Evolutionary conservation across 2,888 invertebrate genomes (phyloP).

Genomic region (Ischnus inquisitorius): DNA sequence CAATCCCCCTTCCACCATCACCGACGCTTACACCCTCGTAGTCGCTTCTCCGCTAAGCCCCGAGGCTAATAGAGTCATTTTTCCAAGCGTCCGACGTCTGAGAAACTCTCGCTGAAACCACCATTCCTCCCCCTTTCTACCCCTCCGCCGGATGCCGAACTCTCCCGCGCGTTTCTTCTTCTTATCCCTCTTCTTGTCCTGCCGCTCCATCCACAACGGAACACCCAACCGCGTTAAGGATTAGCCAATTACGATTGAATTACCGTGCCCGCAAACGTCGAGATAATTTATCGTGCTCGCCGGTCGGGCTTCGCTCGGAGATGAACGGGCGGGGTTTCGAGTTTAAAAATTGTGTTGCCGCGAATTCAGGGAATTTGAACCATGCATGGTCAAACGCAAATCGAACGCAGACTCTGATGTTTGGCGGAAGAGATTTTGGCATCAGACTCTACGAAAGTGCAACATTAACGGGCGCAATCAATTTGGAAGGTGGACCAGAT

Average conservation of each 20-base stretch:
- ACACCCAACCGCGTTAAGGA: conserved; percentile 79
- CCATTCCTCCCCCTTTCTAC: not conserved
- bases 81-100: conserved; percentile 77
- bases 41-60: conserved; percentile 61
- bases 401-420: not conserved
- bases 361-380: not conserved
- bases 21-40: conserved; percentile 25
- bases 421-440: too few species aligned
- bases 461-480: too few species aligned
- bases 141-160: conserved; percentile 2
- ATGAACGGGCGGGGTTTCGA: conserved; percentile 7
- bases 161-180: conserved; percentile 24
- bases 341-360: not conserved
- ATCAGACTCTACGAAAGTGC: too few species aligned
- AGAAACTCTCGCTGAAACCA: conserved; percentile 30
- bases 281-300: conserved; percentile 61
- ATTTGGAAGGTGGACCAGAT: too few species aligned
- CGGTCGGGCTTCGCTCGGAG: not conserved
- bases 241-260: conserved; percentile 85
- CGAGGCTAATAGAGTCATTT: conserved; percentile 85
- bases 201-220: conserved; percentile 62
- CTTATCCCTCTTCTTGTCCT: conserved; percentile 29
- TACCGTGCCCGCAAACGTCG: conserved; percentile 73
- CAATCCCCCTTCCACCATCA: not conserved
- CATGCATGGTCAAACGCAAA: not conserved